Evolutionary conservation across 2,797 vertebrate genomes (phyloP), one percentile per base, ranked within the genome.

Genomic region (Enteromius afrohamiltoni): DNA sequence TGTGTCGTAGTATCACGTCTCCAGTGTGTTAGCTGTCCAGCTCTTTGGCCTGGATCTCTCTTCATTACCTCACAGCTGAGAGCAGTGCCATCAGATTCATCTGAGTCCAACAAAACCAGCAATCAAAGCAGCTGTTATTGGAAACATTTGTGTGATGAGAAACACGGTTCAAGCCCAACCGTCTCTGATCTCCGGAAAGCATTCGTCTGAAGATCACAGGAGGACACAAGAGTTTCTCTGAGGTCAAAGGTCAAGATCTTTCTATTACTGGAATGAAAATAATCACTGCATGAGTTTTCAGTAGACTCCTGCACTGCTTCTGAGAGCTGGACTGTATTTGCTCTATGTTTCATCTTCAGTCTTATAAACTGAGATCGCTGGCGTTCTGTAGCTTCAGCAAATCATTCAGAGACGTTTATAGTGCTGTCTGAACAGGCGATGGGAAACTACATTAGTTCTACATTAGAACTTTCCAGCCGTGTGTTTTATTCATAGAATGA

Each of bases 41-140:
- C 31, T 67, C 19, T 23, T 45, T 45, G 91, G 90, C 90, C 85
- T 53, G 47, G 34, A 34, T 51, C 3, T 40, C 55, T 19, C 47
- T 34, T 74, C 71, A 74, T 34, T 51, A 53, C 29, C 49, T 74
- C 47, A 74, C 17, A 53, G 51, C 29, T n/a, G 47, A 74, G 14
- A 53, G 47, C 71, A 74, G n/a, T 13, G 71, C 71, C 71, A 51
- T 6, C 42, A 47, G 10, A 49, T 71, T 49, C 42, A 69, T 69
- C 40, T 3, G n/a, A 45, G 16, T 49, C 69, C 69, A 71, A 49
- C 69, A 71, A 34, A 74, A 6, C 9, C 10, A 74, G 19, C 49
- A 74, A 21, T 74, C 53, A 53, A 74, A 74, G 17, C 5, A 74
- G 11, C 0, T 9, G 3, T 74, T 11, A 74, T 74, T 53, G 29